Base-by-base conservation (phyloP, 2,113 vertebrate genomes). In the Montifringilla adamsi region DNA sequence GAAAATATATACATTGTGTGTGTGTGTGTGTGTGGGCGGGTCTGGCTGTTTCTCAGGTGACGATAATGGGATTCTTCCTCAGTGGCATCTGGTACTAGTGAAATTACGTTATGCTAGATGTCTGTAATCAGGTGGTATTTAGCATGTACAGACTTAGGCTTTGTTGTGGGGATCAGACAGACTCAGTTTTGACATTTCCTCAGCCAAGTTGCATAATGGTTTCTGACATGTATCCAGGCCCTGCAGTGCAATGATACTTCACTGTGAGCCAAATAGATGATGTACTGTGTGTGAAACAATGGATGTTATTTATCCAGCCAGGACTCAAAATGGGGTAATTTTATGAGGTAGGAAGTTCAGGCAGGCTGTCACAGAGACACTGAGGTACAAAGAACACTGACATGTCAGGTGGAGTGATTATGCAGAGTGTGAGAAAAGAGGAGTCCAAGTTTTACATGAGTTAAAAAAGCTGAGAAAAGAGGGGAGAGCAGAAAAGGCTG, bases 211-310 rank as follows among this genome's bases (percentile, higher is more conserved):
- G 47, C 70, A 8, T 87, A 76, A 43, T 83, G 90, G 59, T 35
- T 73, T 89, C 86, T 96, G 83, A 94, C 43, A 37, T 4, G 15
- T 22, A 60, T 92, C 68, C 56, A 80, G 58, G 84, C 24, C 18
- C 62, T 84, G 64, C 63, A 16, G 18, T 64, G 35, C 74, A 91
- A 47, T 89, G 84, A 80, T 75, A 41, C 74, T 94, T 84, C 59
- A 52, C 7, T 21, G 77, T 74, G 84, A 93, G 60, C 74, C 94
- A 95, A 96, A 60, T 52, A 68, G 49, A 62, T 86, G 91, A 91
- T 94, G 85, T 72, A 75, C 47, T 62, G 43, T 50, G n/a, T 87
- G 89, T 75, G 79, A 84, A 92, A 94, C 75, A 69, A 70, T 88
- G 59, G 35, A 10, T 86, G 63, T 50, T 90, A 58, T 69, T 93